Evolutionary conservation across 2,888 invertebrate species (phyloP).

Genomic region (Hydraecia micacea): DNA sequence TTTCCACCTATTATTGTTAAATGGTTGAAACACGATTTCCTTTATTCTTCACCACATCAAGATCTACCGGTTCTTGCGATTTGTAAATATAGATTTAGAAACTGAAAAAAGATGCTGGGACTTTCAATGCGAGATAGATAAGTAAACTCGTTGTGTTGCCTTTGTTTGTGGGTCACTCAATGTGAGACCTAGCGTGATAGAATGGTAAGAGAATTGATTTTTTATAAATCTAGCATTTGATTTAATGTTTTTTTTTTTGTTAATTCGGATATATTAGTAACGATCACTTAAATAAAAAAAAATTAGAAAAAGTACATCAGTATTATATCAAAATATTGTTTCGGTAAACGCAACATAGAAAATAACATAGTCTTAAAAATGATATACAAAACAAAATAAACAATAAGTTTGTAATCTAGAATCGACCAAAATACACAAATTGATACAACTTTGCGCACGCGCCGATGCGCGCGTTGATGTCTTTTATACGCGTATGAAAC

Average conservation of each 20-base stretch:
- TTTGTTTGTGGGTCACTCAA: constrained; percentile 40
- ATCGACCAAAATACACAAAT: constrained; percentile 16
- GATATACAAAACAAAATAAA: not conserved
- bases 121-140: constrained; percentile 37
- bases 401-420: not conserved
- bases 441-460: constrained; percentile 60
- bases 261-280: not conserved
- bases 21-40: not conserved
- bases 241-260: not conserved
- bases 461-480: constrained; percentile 75
- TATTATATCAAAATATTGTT: not conserved
- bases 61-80: constrained; percentile 12
- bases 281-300: not conserved
- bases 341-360: not conserved
- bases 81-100: constrained; percentile 36
- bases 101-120: constrained; percentile 40
- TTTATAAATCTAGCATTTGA: not conserved
- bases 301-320: not conserved
- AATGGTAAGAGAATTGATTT: constrained; percentile 16
- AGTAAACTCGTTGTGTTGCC: constrained; percentile 43
- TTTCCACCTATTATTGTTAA: not conserved
- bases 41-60: not conserved
- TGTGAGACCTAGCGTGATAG: constrained; percentile 25
- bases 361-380: not conserved
- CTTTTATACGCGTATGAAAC: constrained; percentile 68